Evolutionary conservation across 2,888 invertebrate species (phyloP), one percentile per base, ranked within the genome.

Genomic region (Galeruca laticollis): DNA sequence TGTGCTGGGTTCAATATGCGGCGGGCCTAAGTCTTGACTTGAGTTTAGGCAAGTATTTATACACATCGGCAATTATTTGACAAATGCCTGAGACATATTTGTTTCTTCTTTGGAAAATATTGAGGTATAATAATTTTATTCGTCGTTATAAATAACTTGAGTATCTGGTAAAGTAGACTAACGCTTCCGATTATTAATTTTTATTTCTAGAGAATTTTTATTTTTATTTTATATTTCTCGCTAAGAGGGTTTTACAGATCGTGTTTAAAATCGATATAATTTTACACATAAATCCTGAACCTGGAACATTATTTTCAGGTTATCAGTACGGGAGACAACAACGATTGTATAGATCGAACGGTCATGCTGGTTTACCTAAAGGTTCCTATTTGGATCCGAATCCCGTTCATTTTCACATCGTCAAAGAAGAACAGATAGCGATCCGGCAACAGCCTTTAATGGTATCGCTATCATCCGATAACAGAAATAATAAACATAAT

Each of bases 371-470:
- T 47, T 79, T 84, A 51, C 86, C 85, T 9, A 83, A 82, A 68
- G 86, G 86, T 57, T 84, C 85, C 6, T 86, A 84, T 74, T 60
- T 74, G 57, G 71, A 81, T 13, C 86, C 86, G 59, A 85, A 85
- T 73, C 86, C 86, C 51, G 77, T 76, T 37, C 86, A 86, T 73
- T 86, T 81, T 78, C 86, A 86, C 74, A 78, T 85, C 71, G 84
- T 78, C 15, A 83, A 78, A 56, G 74, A 79, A 61, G 79, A 75
- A 40, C 75, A 82, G 60, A 76, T 80, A 18, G 76, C 82, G 60
- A 73, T 75, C 67, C 75, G 76, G 49, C 77, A 78, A 74, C 80
- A 80, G 26, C 84, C 85, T 37, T 64, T 75, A 60, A 73, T 84
- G 62, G 72, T 83, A 54, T 79, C 78, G 26, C 43, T 80, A 8